Evolutionary conservation across 1,140 invertebrate species (phyloP), one percentile per base, ranked within the genome.

Genomic region (Lasaia peninsularis): DNA sequence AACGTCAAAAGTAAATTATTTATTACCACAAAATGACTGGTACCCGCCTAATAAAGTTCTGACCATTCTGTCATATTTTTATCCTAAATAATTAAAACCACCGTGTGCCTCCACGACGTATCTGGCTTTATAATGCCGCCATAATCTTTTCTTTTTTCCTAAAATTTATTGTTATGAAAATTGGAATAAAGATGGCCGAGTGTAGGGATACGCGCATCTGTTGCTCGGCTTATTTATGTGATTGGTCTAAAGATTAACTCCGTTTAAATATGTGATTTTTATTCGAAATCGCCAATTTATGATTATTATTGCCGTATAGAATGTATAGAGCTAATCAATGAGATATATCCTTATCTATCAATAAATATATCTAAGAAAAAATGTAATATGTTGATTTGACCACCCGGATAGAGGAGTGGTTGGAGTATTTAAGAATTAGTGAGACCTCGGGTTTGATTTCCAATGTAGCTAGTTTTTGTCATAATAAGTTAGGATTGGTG

Each of bases 61-160:
- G 75, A 78, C 73, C 75, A 75, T 78, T 75, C 73, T 84, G 75
- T 80, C 73, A 78, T 76, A 78, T 78, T 76, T 86, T 80, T 75
- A 80, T 77, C 76, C 79, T 63, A 78, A 78, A 83, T 86, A 84
- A 86, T 86, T 86, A 84, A 80, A 74, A 79, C 79, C 74, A 81
- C 79, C 82, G 80, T 76, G 68, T 60, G 64, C 67, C 64, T 71
- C 76, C 78, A n/a, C n/a, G n/a, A n/a, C n/a, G 76, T 73, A 79
- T 85, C 73, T 64, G 21, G 57, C 75, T 85, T 86, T 86, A 75
- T 81, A 65, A 68, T 56, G 76, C 83, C 83, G 83, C 73, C 83
- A 51, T 67, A 71, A 67, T 73, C 73, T 74, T 58, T 60, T 56
- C 56, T 62, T 58, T 76, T 80, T 75, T 74, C 73, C 71, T 74